These are phyloP conservation scores for Drosophila mimica DNA, from an alignment of 2,888 invertebrate genomes.

Conservation along the genomic window DNA sequence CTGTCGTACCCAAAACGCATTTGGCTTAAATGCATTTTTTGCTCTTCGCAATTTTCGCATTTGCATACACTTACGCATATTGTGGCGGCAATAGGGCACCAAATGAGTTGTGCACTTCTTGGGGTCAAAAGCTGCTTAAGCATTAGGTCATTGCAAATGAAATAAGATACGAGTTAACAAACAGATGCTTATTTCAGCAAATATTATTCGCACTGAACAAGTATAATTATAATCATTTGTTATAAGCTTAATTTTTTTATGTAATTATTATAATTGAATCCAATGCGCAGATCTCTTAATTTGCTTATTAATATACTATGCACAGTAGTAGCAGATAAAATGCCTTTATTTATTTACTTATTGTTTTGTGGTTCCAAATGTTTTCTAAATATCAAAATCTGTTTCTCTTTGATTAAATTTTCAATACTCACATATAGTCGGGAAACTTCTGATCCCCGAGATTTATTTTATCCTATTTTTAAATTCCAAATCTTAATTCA, in stretches of 20 bases:
- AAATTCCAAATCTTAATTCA: too few species aligned
- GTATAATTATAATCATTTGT: background rate
- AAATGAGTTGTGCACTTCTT: slow-evolving; percentile 11
- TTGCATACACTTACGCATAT: slow-evolving; percentile 45
- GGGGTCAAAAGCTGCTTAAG: slow-evolving; percentile 10
- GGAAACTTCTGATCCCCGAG: too few species aligned
- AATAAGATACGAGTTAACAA: background rate
- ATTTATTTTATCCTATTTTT: background rate
- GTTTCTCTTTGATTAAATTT: too few species aligned
- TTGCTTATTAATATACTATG: background rate
- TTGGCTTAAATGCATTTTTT: slow-evolving; percentile 62
- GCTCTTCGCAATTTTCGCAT: slow-evolving; percentile 56
- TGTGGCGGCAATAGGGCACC: slow-evolving; percentile 19
- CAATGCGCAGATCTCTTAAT: background rate
- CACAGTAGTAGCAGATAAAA: background rate
- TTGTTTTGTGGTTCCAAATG: background rate
- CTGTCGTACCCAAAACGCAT: slow-evolving; percentile 51
- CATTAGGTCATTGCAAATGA: slow-evolving; percentile 4
- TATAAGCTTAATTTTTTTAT: background rate
- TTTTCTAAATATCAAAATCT: background rate
- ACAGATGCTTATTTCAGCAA: background rate
- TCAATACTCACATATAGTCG: too few species aligned
- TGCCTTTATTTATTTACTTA: background rate
- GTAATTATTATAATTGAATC: background rate
- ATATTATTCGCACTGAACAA: background rate